Base-by-base conservation (phyloP, 2,113 vertebrate species). In the Ophiodon elongatus region DNA sequence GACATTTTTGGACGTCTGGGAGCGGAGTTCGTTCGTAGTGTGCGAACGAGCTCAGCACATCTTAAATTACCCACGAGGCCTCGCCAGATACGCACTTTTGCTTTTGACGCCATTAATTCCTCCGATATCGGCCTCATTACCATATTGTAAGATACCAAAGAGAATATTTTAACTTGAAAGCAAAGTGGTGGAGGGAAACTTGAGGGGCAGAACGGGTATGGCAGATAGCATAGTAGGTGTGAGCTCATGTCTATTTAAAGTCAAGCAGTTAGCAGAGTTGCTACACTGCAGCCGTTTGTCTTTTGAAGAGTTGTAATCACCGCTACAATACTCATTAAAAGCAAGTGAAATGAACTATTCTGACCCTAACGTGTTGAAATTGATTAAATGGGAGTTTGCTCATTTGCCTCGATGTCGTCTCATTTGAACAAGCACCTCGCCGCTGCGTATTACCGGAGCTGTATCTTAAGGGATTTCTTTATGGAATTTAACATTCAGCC, bases 161-260 rank as follows among this genome's bases (percentile, higher is more conserved):
- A 37, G 15, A 41, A 76, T 60, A 67, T 66, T 57, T 57, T 21
- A 41, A 56, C 13, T 52, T 47, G 5, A 29, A 73, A 21, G 64
- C 39, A 11, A 27, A 62, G 6, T 6, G 47, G 72, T 50, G 1
- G 72, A 45, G 7, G 15, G 14, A 43, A 29, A 60, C 3, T 31
- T 23, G 21, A 29, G 15, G 39, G 27, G 54, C 37, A 6, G 29
- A 0, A 52, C 43, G 35, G 14, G 52, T 54, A 9, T 17, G 45
- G 64, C 37, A 57, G 0, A 56, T 39, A 31, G 43, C 60, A 45
- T 56, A 15, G 23, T 27, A 76, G 15, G 78, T 56, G 71, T 79
- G 63, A 81, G 67, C 59, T 31, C 21, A 1, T 19, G 73, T 78
- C 78, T 84, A 73, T 90, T 89, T 83, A 27, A 62, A 87, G 77